Conservation (phyloP, 2,113 vertebrate genomes). For the Ageneiosus marmoratus region DNA sequence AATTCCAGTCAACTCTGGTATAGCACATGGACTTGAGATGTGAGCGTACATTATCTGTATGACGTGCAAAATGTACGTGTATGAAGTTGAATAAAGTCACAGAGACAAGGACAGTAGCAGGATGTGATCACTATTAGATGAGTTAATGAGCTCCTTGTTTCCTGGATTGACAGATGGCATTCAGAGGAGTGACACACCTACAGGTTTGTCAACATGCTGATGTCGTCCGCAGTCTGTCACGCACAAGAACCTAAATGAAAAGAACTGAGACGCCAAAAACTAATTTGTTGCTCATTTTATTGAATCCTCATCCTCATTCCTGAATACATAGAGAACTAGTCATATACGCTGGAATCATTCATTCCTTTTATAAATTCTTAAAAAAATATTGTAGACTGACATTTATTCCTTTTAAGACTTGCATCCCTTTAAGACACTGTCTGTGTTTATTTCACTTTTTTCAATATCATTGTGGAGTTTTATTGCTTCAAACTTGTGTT, state of each 20-base stretch:
- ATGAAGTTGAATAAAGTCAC: not conserved
- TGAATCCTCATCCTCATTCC: too few species aligned
- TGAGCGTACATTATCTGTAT: not conserved
- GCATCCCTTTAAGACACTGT: too few species aligned
- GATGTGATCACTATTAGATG: constrained; percentile 22
- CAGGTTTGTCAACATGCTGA: constrained; percentile 11
- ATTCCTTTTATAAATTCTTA: too few species aligned
- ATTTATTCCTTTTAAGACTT: too few species aligned
- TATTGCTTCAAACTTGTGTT: too few species aligned
- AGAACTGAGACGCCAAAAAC: not conserved
- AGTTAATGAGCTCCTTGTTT: constrained; percentile 34
- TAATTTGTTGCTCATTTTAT: not conserved
- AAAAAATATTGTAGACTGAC: too few species aligned
- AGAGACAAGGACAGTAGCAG: constrained; percentile 12
- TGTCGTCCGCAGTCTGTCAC: not conserved
- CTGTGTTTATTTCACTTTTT: too few species aligned
- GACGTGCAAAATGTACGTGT: not conserved
- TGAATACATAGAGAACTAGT: not conserved
- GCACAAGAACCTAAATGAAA: not conserved
- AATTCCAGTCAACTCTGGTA: not conserved
- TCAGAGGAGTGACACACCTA: constrained; percentile 31
- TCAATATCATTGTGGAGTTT: too few species aligned
- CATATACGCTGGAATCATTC: too few species aligned
- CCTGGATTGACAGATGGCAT: constrained; percentile 53
- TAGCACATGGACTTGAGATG: not conserved